A percentile compares a stretch with the other conserved stretches of the same genome.
These are phyloP conservation scores for Ceyx melanurus DNA, from an alignment of 2,113 vertebrate species.

Conservation along the genomic window DNA sequence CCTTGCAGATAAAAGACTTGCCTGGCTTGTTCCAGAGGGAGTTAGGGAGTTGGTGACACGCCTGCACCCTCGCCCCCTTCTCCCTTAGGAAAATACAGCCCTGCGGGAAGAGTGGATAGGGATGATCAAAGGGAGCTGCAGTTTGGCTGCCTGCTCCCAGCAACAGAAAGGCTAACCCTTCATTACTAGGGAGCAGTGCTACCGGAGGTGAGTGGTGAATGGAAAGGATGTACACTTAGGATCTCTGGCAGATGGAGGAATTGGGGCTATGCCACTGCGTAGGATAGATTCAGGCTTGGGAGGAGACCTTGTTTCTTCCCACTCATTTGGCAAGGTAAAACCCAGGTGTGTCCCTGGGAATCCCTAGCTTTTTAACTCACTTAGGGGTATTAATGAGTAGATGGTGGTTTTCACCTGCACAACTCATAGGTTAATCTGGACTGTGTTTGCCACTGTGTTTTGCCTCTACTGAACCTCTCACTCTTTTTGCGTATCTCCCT, in stretches of 20 bases:
- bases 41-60: slow-evolving; percentile 53
- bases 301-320: slow-evolving; percentile 58
- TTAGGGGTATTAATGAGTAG: background rate
- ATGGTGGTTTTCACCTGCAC: slow-evolving; percentile 38
- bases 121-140: slow-evolving; percentile 61
- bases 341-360: slow-evolving; percentile 63
- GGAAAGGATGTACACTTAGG: background rate
- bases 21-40: slow-evolving; percentile 56
- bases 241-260: background rate
- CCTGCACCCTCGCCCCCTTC: slow-evolving; percentile 50
- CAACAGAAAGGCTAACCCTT: background rate
- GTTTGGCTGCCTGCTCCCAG: slow-evolving; percentile 46
- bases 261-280: slow-evolving; percentile 9
- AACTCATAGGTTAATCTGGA: background rate
- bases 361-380: slow-evolving; percentile 28
- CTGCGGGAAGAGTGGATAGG: slow-evolving; percentile 40
- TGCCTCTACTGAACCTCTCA: background rate
- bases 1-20: slow-evolving; percentile 64
- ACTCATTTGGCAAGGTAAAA: slow-evolving; percentile 46
- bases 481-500: background rate
- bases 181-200: slow-evolving; percentile 23
- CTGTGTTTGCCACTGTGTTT: background rate
- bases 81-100: slow-evolving; percentile 58
- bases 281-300: slow-evolving; percentile 48
- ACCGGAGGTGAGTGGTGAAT: background rate